Percentiles rank a stretch among this genome's conserved stretches.
Evolutionary conservation across 2,113 vertebrate genomes (phyloP).

Genomic region (Protobothrops flavoviridis): DNA sequence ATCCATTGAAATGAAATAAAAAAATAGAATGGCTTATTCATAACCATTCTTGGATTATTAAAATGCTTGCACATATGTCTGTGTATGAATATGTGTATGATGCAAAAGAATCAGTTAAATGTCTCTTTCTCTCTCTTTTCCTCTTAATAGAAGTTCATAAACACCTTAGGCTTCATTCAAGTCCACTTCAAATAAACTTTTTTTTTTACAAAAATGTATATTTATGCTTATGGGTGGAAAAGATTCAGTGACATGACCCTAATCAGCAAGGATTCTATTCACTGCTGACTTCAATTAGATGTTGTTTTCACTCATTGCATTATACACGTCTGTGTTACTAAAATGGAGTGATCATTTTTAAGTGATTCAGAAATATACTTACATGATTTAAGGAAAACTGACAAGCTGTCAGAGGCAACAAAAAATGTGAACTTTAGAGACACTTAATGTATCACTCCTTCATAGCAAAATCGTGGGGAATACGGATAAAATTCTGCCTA

Average conservation of each 20-base stretch:
- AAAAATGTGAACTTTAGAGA: background rate
- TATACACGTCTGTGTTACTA: background rate
- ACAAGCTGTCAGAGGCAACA: background rate
- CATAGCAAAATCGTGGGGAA: background rate
- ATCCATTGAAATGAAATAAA: background rate
- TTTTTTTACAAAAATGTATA: background rate
- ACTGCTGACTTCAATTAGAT: background rate
- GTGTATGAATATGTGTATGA: background rate
- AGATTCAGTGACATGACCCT: background rate
- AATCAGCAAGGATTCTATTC: background rate
- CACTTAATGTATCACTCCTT: background rate
- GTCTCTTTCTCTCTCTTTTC: background rate
- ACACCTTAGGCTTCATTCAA: background rate
- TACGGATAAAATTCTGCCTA: background rate
- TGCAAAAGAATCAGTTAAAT: conserved; percentile 2
- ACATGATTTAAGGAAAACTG: background rate
- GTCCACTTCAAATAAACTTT: background rate
- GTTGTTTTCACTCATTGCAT: background rate
- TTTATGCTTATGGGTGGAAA: background rate
- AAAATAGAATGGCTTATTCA: background rate
- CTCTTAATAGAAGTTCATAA: background rate
- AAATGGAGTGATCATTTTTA: background rate
- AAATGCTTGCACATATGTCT: background rate
- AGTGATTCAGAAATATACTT: background rate
- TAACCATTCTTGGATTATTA: background rate